Conservation (phyloP, 2,888 invertebrate genomes). For the Leptinotarsa rubiginosa region DNA sequence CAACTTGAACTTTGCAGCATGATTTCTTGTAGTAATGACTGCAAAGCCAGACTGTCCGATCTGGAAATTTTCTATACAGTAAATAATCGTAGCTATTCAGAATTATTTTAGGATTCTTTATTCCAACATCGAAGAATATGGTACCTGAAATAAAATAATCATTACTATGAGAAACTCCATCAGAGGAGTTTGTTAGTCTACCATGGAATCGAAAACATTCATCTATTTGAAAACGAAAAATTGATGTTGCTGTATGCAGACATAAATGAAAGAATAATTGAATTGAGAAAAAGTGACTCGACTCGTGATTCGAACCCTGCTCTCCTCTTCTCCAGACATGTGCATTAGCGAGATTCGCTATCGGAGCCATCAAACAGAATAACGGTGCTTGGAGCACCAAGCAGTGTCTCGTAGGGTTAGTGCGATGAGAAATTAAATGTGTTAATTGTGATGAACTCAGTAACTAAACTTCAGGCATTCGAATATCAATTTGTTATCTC, state of each 20-base stretch:
- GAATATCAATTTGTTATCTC: too few species aligned
- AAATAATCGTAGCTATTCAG: conserved; percentile 50
- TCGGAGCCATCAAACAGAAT: too few species aligned
- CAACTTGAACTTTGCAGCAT: conserved; percentile 49
- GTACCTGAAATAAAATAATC: conserved; percentile 46
- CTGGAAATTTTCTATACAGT: conserved; percentile 26
- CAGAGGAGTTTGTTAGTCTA: background rate
- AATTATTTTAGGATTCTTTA: conserved; percentile 53
- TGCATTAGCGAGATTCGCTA: too few species aligned
- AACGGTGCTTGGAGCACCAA: too few species aligned
- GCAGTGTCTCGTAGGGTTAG: too few species aligned
- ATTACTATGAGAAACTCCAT: background rate
- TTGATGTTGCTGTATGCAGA: background rate
- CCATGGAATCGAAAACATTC: too few species aligned
- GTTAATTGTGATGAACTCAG: too few species aligned
- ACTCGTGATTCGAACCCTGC: too few species aligned
- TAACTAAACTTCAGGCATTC: too few species aligned
- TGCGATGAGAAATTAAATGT: too few species aligned
- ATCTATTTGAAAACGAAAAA: background rate
- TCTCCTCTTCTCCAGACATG: too few species aligned
- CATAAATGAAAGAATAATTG: background rate
- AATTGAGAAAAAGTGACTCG: background rate
- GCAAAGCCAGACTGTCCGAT: conserved; percentile 41
- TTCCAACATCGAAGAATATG: conserved; percentile 49
- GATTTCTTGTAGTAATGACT: conserved; percentile 50